These are phyloP conservation scores for Phytoseiulus persimilis DNA, from an alignment of 2,888 invertebrate genomes.

Conservation along the genomic window DNA sequence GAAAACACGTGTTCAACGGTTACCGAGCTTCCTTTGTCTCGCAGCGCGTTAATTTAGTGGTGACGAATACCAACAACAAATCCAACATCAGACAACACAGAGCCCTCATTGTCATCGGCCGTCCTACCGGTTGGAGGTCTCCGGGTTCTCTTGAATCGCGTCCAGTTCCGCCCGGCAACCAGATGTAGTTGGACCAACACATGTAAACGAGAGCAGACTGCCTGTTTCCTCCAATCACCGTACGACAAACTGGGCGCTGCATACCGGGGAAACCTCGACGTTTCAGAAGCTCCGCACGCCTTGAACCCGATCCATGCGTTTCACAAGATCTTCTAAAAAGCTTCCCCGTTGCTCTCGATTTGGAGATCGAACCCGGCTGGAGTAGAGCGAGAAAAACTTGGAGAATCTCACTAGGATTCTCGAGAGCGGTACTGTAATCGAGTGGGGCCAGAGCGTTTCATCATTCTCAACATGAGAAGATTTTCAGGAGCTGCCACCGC, in stretches of 20 bases:
- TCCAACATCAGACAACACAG: not conserved
- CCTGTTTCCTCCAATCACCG: too few relatives aligned
- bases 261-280: too few relatives aligned
- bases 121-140: not conserved
- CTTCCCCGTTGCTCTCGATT: too few relatives aligned
- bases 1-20: not conserved
- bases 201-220: not conserved
- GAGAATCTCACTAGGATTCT: too few relatives aligned
- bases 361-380: too few relatives aligned
- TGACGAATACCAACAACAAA: not conserved
- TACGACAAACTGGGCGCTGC: too few relatives aligned
- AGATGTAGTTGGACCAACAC: not conserved
- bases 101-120: not conserved
- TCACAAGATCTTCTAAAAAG: too few relatives aligned
- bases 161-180: not conserved
- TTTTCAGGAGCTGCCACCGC: not conserved
- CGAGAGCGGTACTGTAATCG: too few relatives aligned
- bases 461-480: not conserved
- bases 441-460: too few relatives aligned
- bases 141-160: not conserved
- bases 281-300: too few relatives aligned
- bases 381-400: too few relatives aligned
- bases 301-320: too few relatives aligned
- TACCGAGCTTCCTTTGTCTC: not conserved
- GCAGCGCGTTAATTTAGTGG: not conserved